Evolutionary conservation across 2,797 vertebrate genomes (phyloP).

Genomic region (Pempheris klunzingeri): DNA sequence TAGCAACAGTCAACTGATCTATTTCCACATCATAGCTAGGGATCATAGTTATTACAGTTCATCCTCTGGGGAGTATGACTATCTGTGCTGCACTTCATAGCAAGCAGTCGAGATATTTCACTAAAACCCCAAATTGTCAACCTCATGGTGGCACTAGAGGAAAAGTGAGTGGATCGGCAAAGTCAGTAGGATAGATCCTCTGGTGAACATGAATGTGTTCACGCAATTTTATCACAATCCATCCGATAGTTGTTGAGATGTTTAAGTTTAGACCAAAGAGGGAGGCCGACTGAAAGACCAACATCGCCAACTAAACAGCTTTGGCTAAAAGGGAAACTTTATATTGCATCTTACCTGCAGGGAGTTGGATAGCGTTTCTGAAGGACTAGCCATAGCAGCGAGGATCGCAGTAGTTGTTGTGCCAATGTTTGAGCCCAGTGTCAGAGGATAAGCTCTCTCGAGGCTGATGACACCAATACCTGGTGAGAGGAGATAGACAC

Average conservation of each 20-base stretch:
- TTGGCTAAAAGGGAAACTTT: neutral
- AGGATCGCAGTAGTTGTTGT: slow-evolving; percentile 97
- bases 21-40: neutral
- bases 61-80: neutral
- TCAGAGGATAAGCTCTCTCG: slow-evolving; percentile 95
- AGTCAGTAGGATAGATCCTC: neutral
- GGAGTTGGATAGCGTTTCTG: slow-evolving; percentile 87
- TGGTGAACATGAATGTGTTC: no score
- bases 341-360: slow-evolving; percentile 87
- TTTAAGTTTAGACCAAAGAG: neutral
- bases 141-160: neutral
- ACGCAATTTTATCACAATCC: neutral
- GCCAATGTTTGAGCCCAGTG: slow-evolving; percentile 95
- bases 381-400: slow-evolving; percentile 94
- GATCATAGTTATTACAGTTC: neutral
- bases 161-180: neutral
- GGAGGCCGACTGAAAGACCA: no score
- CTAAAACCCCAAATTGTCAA: neutral
- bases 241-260: neutral
- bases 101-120: neutral
- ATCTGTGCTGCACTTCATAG: neutral
- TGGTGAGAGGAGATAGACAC: slow-evolving; percentile 52
- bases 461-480: slow-evolving; percentile 96
- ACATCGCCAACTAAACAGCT: neutral
- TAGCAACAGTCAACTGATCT: neutral